phyloP scores from a whole-genome alignment of 2,113 vertebrate genomes.

The Bubo scandiacus region DNA sequence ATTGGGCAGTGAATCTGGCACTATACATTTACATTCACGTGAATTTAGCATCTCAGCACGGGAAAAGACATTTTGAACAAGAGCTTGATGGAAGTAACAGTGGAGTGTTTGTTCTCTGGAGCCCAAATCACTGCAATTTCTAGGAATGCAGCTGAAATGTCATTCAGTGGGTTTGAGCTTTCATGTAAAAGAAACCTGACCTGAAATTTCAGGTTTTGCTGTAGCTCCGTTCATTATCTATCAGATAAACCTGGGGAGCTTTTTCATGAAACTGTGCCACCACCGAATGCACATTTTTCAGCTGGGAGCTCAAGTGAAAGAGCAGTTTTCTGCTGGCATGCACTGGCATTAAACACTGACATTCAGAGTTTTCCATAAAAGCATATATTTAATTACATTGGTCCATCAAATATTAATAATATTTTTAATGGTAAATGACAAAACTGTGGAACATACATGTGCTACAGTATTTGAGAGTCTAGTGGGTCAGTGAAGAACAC shows the following conservation, averaged over 20 bases:
- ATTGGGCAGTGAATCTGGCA: neutral
- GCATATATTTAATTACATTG: neutral
- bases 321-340: neutral
- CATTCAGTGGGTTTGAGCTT: conserved; percentile 16
- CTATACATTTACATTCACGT: neutral
- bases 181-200: conserved; percentile 38
- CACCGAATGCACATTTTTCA: conserved; percentile 6
- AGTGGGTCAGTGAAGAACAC: neutral
- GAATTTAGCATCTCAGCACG: conserved; percentile 28
- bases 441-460: neutral
- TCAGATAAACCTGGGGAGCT: neutral
- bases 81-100: conserved; percentile 29
- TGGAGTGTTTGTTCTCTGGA: conserved; percentile 33
- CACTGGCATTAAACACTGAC: neutral
- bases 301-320: neutral
- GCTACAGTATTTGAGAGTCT: neutral
- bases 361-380: neutral
- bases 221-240: conserved; percentile 9
- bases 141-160: conserved; percentile 55
- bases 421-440: neutral
- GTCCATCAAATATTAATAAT: neutral
- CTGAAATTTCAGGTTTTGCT: conserved; percentile 44
- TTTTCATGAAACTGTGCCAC: conserved; percentile 11
- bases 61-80: conserved; percentile 1
- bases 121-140: conserved; percentile 47